A percentile compares a stretch with the other conserved stretches of the same genome.
Conservation (phyloP, 2,888 invertebrate species). For the Netelia virgata region DNA sequence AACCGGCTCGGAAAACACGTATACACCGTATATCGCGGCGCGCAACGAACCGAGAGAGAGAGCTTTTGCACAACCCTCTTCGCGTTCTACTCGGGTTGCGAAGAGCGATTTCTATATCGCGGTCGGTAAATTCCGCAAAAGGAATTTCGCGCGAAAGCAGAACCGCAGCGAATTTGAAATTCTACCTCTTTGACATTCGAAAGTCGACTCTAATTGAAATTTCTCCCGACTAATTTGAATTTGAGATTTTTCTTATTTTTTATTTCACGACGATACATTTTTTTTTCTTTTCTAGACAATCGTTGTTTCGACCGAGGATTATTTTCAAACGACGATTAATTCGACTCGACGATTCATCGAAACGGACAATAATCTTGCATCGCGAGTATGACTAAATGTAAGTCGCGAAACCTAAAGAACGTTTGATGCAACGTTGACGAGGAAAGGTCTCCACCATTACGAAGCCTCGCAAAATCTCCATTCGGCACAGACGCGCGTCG, state of each 20-base stretch:
- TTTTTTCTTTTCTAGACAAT: too few species aligned
- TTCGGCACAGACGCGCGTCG: background rate
- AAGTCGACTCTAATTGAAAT: too few species aligned
- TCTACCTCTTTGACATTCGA: background rate
- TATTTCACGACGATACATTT: too few species aligned
- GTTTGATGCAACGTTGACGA: background rate
- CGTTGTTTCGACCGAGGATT: too few species aligned
- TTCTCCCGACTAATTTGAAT: too few species aligned
- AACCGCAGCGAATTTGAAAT: background rate
- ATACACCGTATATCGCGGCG: slow-evolving; percentile 54
- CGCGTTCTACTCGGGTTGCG: background rate
- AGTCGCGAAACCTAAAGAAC: slow-evolving; percentile 5
- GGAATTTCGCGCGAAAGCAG: background rate
- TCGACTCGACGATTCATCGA: too few species aligned
- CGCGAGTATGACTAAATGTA: background rate
- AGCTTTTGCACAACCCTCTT: slow-evolving; percentile 26
- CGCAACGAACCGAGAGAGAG: slow-evolving; percentile 58
- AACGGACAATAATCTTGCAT: slow-evolving; percentile 1
- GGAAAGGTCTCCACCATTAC: background rate
- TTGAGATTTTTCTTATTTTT: too few species aligned
- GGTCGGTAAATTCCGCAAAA: background rate
- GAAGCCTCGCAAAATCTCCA: slow-evolving; percentile 25
- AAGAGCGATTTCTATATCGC: background rate
- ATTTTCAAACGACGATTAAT: too few species aligned
- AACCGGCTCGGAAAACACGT: slow-evolving; percentile 21